A percentile compares a stretch with the other conserved stretches of the same genome.
phyloP scores from a whole-genome alignment of 2,888 invertebrate genomes.

The Galerucella nymphaeae region DNA sequence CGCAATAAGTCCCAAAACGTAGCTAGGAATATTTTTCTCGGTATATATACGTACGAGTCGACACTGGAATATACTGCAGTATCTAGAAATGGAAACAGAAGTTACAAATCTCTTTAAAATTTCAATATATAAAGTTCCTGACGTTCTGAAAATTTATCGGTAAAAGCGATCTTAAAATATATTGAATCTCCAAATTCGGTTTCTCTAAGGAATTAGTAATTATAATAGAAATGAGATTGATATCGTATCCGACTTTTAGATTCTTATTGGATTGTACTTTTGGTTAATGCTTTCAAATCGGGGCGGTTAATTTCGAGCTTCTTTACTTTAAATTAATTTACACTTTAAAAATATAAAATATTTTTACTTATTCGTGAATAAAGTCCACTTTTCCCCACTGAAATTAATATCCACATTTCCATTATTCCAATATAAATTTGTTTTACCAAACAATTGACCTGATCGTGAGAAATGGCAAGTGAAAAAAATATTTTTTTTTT shows the following conservation, averaged over 20 bases:
- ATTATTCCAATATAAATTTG: background rate
- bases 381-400: too few species aligned
- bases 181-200: constrained; percentile 14
- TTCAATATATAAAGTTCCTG: constrained; percentile 34
- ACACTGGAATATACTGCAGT: constrained; percentile 13
- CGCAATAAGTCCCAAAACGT: background rate
- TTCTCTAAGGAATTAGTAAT: constrained; percentile 7
- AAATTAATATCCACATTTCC: background rate
- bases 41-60: constrained; percentile 9
- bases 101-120: constrained; percentile 32
- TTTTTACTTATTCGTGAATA: too few species aligned
- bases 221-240: constrained; percentile 11
- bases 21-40: background rate
- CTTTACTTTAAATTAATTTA: too few species aligned
- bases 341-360: too few species aligned
- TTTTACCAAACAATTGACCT: constrained; percentile 6
- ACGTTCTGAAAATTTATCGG: constrained; percentile 29
- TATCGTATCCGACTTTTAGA: background rate
- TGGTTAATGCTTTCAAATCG: background rate
- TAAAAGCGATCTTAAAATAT: constrained; percentile 18
- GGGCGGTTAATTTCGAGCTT: too few species aligned
- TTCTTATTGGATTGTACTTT: background rate
- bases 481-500: constrained; percentile 14
- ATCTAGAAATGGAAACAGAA: constrained; percentile 25
- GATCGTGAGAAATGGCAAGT: constrained; percentile 23